Evolutionary conservation across 2,113 vertebrate genomes (phyloP).

Genomic region (Serinus canaria): DNA sequence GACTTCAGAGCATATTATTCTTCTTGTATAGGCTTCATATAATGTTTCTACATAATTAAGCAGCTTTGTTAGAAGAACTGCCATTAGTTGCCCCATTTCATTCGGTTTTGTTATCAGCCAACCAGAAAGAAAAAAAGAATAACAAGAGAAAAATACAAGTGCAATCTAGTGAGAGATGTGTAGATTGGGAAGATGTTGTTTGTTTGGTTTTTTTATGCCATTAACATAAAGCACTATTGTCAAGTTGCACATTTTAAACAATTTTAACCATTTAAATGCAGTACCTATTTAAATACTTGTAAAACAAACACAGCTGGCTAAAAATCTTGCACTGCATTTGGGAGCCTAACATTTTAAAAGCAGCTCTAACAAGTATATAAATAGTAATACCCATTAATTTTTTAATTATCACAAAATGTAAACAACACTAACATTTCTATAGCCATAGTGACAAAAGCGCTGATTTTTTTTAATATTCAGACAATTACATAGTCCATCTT

Average conservation of each 20-base stretch:
- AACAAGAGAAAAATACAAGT: conserved; percentile 33
- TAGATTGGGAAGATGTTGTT: neutral
- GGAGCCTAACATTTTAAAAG: neutral
- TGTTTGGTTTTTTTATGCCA: neutral
- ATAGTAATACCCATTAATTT: neutral
- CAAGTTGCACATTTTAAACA: neutral
- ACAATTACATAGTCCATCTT: neutral
- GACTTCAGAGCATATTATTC: conserved; percentile 58
- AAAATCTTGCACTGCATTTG: neutral
- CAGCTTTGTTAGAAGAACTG: conserved; percentile 62
- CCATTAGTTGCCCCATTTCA: conserved; percentile 61
- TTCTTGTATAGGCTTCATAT: conserved; percentile 56
- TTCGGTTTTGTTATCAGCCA: conserved; percentile 50
- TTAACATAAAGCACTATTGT: neutral
- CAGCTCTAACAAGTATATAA: neutral
- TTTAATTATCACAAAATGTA: neutral
- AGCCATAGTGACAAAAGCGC: neutral
- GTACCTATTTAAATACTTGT: neutral
- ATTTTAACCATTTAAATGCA: conserved; percentile 9
- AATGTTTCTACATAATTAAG: conserved; percentile 67
- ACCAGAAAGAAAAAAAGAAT: conserved; percentile 44
- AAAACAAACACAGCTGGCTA: neutral
- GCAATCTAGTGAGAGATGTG: conserved; percentile 1
- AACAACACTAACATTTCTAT: neutral
- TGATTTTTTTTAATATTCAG: neutral